A percentile compares a stretch with the other conserved stretches of the same genome.
These are phyloP conservation scores for Portevinia maculata DNA, from an alignment of 2,888 invertebrate genomes.

Conservation along the genomic window DNA sequence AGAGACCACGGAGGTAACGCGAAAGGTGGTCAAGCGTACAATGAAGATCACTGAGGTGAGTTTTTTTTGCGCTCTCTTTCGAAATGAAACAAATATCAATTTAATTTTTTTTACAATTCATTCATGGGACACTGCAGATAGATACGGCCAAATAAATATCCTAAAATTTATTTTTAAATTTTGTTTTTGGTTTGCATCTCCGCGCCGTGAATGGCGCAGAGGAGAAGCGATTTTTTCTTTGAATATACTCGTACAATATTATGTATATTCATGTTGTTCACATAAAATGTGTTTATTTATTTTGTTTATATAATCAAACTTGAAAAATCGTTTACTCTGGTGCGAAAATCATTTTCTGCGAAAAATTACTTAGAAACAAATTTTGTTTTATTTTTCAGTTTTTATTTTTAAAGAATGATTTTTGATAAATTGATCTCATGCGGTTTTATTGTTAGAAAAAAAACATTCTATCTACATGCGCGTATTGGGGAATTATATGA, in stretches of 20 bases:
- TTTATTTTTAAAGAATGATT: constrained; percentile 21
- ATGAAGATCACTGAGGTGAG: constrained; percentile 82
- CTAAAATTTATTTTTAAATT: constrained; percentile 67
- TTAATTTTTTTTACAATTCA: constrained; percentile 32
- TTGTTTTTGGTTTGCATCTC: constrained; percentile 52
- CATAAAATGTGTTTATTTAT: constrained; percentile 43
- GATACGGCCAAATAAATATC: constrained; percentile 44
- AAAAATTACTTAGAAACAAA: constrained; percentile 8
- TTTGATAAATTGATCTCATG: constrained; percentile 39
- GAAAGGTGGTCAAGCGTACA: constrained; percentile 82
- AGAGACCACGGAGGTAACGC: constrained; percentile 81
- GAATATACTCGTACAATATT: neutral
- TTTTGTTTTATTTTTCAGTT: constrained; percentile 3
- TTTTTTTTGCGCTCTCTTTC: too few relatives aligned
- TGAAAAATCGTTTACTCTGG: constrained; percentile 13
- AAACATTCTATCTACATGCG: neutral
- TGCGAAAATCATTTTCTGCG: constrained; percentile 25
- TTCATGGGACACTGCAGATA: constrained; percentile 44
- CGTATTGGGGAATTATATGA: neutral
- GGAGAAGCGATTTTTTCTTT: constrained; percentile 26
- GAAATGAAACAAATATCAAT: neutral
- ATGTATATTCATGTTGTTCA: constrained; percentile 11
- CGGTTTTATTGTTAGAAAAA: constrained; percentile 4
- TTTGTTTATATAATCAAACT: constrained; percentile 67
- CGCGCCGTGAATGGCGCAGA: constrained; percentile 15